A percentile compares a stretch with the other conserved stretches of the same genome.
Conservation (phyloP, 2,888 invertebrate species). For the Nebria brevicollis region DNA sequence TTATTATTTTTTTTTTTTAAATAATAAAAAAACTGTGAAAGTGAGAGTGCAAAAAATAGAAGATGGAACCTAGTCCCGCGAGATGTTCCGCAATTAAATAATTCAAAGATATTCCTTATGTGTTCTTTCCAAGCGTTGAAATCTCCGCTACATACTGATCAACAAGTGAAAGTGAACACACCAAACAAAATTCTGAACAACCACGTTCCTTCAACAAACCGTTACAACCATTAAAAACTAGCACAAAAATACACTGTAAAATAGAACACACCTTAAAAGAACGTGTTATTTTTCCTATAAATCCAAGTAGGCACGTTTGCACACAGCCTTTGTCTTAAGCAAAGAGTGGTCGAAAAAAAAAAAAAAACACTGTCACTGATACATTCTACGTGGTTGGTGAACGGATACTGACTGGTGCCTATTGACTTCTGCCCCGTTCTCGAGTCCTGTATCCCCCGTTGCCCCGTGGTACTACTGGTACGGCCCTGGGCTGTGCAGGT, state of each 20-base stretch:
- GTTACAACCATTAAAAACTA: neutral
- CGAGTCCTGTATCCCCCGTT: conserved; percentile 3
- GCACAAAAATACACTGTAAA: neutral
- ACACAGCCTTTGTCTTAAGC: neutral
- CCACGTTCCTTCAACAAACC: neutral
- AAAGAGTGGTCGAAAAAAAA: neutral
- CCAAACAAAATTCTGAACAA: neutral
- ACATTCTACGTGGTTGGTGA: neutral
- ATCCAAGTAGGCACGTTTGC: conserved; percentile 11
- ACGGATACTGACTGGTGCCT: conserved; percentile 13
- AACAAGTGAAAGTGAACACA: neutral
- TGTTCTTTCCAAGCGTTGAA: neutral
- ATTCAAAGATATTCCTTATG: neutral
- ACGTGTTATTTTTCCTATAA: neutral
- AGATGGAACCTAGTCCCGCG: too few relatives aligned
- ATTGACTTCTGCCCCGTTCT: conserved; percentile 8
- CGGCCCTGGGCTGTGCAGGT: conserved; percentile 14
- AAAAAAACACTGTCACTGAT: neutral
- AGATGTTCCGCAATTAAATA: neutral
- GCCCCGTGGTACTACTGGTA: neutral
- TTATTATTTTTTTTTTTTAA: too few relatives aligned
- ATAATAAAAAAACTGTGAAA: neutral
- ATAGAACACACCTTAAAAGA: conserved; percentile 4
- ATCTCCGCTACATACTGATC: neutral
- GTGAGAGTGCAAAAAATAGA: neutral